These are phyloP conservation scores for Encarsia formosa DNA, from an alignment of 2,888 invertebrate genomes.

Conservation along the genomic window DNA sequence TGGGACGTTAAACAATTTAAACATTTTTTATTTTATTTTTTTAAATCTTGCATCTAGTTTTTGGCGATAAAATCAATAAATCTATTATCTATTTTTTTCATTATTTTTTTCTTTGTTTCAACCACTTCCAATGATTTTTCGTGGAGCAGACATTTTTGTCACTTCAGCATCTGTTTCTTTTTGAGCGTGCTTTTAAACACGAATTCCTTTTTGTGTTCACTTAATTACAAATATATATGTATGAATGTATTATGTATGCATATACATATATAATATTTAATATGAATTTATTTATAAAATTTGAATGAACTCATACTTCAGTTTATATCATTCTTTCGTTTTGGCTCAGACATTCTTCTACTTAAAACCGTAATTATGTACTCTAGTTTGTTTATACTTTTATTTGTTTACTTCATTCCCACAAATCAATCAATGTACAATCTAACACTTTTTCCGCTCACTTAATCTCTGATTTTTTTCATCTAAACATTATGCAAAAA, in stretches of 20 bases:
- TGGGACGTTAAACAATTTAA: too few species aligned
- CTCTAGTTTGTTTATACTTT: too few species aligned
- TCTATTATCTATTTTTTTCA: too few species aligned
- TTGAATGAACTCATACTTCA: constrained; percentile 27
- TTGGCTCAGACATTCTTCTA: constrained; percentile 4
- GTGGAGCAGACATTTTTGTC: too few species aligned
- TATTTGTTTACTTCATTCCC: not conserved
- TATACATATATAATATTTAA: constrained; percentile 30
- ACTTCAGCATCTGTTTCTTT: not conserved
- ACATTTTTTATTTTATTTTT: too few species aligned
- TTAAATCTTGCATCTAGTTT: too few species aligned
- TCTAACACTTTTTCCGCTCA: not conserved
- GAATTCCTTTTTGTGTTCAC: constrained; percentile 5
- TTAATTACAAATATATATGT: constrained; percentile 38
- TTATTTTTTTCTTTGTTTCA: too few species aligned
- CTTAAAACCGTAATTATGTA: too few species aligned
- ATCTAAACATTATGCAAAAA: constrained; percentile 44
- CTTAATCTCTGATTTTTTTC: constrained; percentile 9
- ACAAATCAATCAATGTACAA: not conserved
- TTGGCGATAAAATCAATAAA: too few species aligned
- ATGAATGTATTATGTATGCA: constrained; percentile 32
- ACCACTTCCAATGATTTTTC: too few species aligned
- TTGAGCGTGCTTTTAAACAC: not conserved
- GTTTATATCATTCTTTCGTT: not conserved
- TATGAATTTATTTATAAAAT: constrained; percentile 39